These are phyloP conservation scores for Heterodera schachtii DNA, from an alignment of 1,140 invertebrate genomes.

Conservation along the genomic window DNA sequence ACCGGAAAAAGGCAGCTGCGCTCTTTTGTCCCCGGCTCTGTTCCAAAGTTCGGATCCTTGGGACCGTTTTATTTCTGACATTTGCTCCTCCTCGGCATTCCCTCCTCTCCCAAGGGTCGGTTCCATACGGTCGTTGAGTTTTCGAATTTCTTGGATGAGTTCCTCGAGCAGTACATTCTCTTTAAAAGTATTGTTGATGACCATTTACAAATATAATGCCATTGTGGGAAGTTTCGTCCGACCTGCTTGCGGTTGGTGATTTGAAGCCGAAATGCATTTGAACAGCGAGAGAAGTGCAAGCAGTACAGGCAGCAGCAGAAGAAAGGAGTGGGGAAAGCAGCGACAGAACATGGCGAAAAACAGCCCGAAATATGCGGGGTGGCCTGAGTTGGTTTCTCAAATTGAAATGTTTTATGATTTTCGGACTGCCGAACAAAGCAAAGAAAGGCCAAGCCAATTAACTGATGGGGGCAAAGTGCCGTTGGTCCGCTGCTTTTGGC, in stretches of 20 bases:
- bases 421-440: not conserved
- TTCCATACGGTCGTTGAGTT: not conserved
- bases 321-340: not conserved
- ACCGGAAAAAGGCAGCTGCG: slow-evolving; percentile 20
- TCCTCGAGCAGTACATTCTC: slow-evolving; percentile 1
- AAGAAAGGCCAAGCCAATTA: not conserved
- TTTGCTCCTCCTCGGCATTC: not conserved
- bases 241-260: not conserved
- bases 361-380: not conserved
- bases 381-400: not conserved
- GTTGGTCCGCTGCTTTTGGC: not conserved
- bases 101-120: not conserved
- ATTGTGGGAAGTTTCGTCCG: not conserved
- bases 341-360: not conserved
- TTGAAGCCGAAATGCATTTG: not conserved
- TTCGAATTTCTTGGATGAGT: not conserved
- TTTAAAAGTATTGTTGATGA: not conserved
- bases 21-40: slow-evolving; percentile 17
- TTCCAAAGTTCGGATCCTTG: not conserved
- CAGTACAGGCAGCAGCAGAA: not conserved
- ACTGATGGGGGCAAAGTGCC: not conserved
- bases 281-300: not conserved
- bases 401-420: not conserved
- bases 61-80: not conserved
- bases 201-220: not conserved